These are phyloP conservation scores for Pristionchus japonicus DNA, from an alignment of 2,888 invertebrate species.

Conservation along the genomic window DNA sequence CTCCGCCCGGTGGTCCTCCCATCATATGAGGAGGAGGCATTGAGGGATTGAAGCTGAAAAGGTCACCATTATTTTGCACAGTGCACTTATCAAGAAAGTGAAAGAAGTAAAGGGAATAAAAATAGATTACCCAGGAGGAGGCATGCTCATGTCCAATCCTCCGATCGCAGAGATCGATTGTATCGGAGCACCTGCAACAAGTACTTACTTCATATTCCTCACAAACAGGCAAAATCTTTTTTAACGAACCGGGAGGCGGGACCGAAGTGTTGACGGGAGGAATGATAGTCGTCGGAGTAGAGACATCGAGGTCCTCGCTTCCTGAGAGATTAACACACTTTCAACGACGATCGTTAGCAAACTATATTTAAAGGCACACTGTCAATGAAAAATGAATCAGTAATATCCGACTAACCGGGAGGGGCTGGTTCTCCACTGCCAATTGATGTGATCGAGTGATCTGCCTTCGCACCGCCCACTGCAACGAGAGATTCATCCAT, in stretches of 20 bases:
- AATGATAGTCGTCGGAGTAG: constrained; percentile 16
- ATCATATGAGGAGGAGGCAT: constrained; percentile 36
- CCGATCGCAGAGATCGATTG: constrained; percentile 22
- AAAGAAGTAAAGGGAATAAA: background rate
- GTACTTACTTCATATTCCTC: background rate
- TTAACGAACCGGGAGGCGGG: background rate
- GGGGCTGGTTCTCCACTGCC: constrained; percentile 40
- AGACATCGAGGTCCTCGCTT: background rate
- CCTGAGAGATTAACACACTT: background rate
- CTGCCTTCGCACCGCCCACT: constrained; percentile 43
- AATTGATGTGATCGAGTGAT: constrained; percentile 29
- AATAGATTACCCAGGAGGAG: constrained; percentile 22
- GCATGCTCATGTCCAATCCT: constrained; percentile 39
- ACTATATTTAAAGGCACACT: too few species aligned
- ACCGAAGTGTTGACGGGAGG: background rate
- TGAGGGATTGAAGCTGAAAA: constrained; percentile 29
- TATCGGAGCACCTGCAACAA: background rate
- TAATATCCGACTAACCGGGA: constrained; percentile 3
- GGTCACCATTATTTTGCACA: background rate
- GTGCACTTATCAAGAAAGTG: background rate
- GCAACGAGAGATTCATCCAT: too few species aligned
- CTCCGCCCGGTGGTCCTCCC: background rate
- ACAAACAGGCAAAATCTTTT: too few species aligned
- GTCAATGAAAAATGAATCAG: too few species aligned
- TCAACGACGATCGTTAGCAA: background rate